These are phyloP conservation scores for Hemitrygon akajei DNA, from an alignment of 2,797 vertebrate genomes.

Conservation along the genomic window DNA sequence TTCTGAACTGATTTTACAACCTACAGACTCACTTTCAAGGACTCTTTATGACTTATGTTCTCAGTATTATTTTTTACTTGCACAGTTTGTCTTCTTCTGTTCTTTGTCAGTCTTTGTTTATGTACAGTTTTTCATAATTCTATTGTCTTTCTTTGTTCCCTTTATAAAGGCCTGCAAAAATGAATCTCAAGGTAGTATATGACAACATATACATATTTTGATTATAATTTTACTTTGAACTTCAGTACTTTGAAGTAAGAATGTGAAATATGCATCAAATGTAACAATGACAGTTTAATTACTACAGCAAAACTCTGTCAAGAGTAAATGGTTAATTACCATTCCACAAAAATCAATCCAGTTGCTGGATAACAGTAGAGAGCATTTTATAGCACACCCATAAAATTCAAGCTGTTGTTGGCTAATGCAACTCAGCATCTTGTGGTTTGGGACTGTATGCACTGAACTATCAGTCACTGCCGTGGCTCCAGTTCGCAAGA, in stretches of 20 bases:
- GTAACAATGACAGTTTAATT: neutral
- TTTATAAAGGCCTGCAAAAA: no score
- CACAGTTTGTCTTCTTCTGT: no score
- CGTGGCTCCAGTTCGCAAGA: neutral
- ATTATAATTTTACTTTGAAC: no score
- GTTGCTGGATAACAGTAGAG: neutral
- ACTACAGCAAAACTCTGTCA: neutral
- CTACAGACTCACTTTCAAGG: no score
- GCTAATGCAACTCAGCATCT: neutral
- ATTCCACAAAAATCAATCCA: neutral
- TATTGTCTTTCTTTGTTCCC: no score
- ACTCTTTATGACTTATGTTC: no score
- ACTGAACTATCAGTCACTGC: constrained; percentile 23
- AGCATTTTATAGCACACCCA: neutral
- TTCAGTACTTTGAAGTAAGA: neutral
- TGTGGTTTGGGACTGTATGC: neutral
- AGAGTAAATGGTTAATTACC: neutral
- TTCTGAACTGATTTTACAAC: no score
- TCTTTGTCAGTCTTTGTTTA: no score
- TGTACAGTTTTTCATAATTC: no score
- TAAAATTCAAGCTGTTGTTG: constrained; percentile 29
- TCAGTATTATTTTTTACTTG: no score
- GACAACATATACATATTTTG: no score
- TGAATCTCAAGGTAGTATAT: no score
- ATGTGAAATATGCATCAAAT: neutral